These are phyloP conservation scores for Phyllostomus hastatus DNA, from an alignment of 2,113 vertebrate genomes.

Conservation along the genomic window DNA sequence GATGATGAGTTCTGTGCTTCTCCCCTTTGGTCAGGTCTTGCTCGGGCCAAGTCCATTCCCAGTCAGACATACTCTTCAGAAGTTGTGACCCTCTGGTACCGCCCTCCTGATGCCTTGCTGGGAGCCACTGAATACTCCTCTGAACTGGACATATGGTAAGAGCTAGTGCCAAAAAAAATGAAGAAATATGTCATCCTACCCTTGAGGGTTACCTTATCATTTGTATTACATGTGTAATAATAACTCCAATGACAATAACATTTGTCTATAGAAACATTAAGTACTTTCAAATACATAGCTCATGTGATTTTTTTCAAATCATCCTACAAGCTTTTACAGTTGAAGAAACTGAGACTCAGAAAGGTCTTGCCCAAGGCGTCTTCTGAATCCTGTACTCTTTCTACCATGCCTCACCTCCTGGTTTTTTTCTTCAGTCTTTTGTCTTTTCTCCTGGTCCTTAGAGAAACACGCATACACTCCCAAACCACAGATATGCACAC, in stretches of 20 bases:
- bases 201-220: background rate
- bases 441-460: background rate
- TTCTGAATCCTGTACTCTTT: background rate
- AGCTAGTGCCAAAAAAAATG: background rate
- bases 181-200: background rate
- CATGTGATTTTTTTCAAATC: background rate
- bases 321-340: background rate
- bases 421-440: background rate
- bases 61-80: slow-evolving; percentile 92
- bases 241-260: background rate
- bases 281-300: background rate
- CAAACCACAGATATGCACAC: background rate
- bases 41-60: slow-evolving; percentile 89
- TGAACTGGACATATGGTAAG: slow-evolving; percentile 92
- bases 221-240: background rate
- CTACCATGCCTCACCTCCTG: background rate
- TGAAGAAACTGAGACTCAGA: background rate
- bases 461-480: background rate
- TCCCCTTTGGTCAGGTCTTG: slow-evolving; percentile 83
- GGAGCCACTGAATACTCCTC: slow-evolving; percentile 92
- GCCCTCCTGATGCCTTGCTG: slow-evolving; percentile 90
- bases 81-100: slow-evolving; percentile 92
- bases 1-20: background rate
- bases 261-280: background rate
- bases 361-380: background rate